Percentiles rank a stretch among this genome's conserved stretches.
phyloP scores from a whole-genome alignment of 2,888 invertebrate species.

The Eulithis prunata region DNA sequence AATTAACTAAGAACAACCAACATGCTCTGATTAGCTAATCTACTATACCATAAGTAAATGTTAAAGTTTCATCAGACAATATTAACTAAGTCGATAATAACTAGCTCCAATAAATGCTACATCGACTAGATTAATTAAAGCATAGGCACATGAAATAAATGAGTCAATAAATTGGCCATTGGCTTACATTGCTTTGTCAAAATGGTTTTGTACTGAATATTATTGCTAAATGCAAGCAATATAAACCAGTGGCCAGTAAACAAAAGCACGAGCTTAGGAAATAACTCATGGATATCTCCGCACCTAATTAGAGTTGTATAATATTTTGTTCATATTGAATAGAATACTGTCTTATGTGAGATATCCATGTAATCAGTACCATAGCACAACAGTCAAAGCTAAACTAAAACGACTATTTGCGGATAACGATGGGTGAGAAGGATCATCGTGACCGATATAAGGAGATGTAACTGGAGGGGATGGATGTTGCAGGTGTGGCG shows the following conservation, averaged over 20 bases:
- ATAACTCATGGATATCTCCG: slow-evolving; percentile 54
- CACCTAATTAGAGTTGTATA: slow-evolving; percentile 32
- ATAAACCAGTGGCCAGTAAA: slow-evolving; percentile 50
- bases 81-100: slow-evolving; percentile 34
- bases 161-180: slow-evolving; percentile 50
- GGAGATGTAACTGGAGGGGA: slow-evolving; percentile 86
- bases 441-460: slow-evolving; percentile 87
- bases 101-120: slow-evolving; percentile 47
- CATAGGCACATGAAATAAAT: slow-evolving; percentile 58
- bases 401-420: slow-evolving; percentile 86
- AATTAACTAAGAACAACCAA: slow-evolving; percentile 28
- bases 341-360: slow-evolving; percentile 65
- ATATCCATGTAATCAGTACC: slow-evolving; percentile 62
- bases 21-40: slow-evolving; percentile 41
- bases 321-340: slow-evolving; percentile 45
- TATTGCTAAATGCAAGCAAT: slow-evolving; percentile 50
- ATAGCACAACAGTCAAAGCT: slow-evolving; percentile 65
- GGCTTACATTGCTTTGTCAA: slow-evolving; percentile 53
- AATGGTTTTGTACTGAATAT: slow-evolving; percentile 48
- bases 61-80: slow-evolving; percentile 23
- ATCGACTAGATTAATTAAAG: slow-evolving; percentile 56
- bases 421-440: slow-evolving; percentile 88
- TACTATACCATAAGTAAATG: slow-evolving; percentile 35
- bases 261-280: slow-evolving; percentile 26
- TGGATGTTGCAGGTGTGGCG: slow-evolving; percentile 85